Conservation (phyloP, 2,113 vertebrate genomes). For the Steatornis caripensis region DNA sequence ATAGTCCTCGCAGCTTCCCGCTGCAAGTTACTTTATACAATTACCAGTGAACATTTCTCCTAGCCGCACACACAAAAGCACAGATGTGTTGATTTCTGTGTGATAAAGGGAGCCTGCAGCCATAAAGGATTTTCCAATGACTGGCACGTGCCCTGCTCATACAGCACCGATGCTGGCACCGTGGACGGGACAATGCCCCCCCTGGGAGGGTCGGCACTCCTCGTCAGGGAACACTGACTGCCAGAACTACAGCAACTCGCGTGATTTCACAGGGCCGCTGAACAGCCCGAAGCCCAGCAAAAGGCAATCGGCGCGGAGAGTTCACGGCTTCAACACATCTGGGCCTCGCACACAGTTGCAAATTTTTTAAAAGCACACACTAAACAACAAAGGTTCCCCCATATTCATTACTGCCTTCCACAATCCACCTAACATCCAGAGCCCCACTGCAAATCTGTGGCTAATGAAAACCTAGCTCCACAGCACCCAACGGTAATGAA, state of each 20-base stretch:
- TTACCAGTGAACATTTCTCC: neutral
- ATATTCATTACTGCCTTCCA: neutral
- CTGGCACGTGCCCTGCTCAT: accelerated
- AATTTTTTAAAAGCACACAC: neutral
- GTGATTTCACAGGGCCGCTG: neutral
- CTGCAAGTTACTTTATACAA: neutral
- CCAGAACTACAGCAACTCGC: neutral
- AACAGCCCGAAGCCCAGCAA: neutral
- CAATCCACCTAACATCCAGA: neutral
- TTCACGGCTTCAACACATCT: accelerated
- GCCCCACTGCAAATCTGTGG: accelerated
- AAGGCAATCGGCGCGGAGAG: accelerated
- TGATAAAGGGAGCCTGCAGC: accelerated
- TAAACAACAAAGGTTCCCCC: neutral
- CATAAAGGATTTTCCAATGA: neutral
- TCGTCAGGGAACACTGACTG: accelerated
- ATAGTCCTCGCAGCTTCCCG: neutral
- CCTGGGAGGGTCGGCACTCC: neutral
- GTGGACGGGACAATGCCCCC: accelerated
- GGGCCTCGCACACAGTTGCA: accelerated
- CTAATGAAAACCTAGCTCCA: neutral
- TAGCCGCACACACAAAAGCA: accelerated
- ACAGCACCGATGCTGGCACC: accelerated
- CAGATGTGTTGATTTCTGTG: neutral
- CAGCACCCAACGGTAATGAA: neutral